Conservation (phyloP, 2,888 invertebrate genomes). For the Dioctria linearis region DNA sequence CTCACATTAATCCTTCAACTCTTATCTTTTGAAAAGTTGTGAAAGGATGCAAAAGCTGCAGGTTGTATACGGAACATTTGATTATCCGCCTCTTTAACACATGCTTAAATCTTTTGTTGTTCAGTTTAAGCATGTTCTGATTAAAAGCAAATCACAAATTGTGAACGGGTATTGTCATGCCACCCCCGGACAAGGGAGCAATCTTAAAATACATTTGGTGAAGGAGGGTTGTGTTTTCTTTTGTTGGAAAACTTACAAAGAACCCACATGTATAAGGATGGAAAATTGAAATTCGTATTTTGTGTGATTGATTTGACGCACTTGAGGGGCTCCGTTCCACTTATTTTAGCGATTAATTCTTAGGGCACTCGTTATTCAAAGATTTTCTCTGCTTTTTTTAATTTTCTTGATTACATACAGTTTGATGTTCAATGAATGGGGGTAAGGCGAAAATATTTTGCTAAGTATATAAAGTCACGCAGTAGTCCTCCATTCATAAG, state of each 20-base stretch:
- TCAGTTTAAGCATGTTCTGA: conserved; percentile 52
- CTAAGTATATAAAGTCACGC: too few species aligned
- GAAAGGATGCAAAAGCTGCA: too few species aligned
- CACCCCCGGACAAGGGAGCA: conserved; percentile 46
- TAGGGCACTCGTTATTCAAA: conserved; percentile 21
- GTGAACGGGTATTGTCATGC: conserved; percentile 7
- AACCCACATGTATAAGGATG: conserved; percentile 42
- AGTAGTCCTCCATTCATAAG: too few species aligned
- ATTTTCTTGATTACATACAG: conserved; percentile 46
- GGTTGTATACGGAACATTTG: conserved; percentile 58
- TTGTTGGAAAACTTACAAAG: conserved; percentile 49
- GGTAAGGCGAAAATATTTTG: too few species aligned
- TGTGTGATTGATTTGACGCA: conserved; percentile 54
- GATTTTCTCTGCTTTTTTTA: conserved; percentile 37
- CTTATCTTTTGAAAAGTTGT: too few species aligned
- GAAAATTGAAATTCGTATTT: conserved; percentile 51
- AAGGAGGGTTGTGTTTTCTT: conserved; percentile 31
- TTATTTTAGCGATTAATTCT: conserved; percentile 44
- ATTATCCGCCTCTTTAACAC: conserved; percentile 63
- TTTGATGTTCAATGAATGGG: conserved; percentile 24
- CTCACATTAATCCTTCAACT: too few species aligned
- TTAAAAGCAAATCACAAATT: conserved; percentile 52
- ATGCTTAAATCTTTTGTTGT: conserved; percentile 61
- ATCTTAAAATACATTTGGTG: conserved; percentile 33
- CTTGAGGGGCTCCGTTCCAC: conserved; percentile 30